Conservation (phyloP, 2,113 vertebrate genomes). For the Antechinus stuartii region DNA sequence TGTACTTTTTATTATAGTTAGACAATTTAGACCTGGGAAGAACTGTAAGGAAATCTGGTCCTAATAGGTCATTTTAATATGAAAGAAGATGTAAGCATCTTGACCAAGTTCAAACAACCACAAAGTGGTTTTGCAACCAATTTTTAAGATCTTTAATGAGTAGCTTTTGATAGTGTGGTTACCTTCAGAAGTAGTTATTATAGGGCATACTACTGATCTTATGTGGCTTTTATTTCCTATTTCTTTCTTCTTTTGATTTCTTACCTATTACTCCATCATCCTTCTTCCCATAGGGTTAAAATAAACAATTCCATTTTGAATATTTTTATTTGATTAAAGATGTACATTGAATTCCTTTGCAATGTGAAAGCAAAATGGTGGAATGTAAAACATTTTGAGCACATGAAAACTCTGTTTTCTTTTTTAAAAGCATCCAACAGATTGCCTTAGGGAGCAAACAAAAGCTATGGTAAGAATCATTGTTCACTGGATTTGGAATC, state of each 20-base stretch:
- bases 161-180: background rate
- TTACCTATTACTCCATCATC: background rate
- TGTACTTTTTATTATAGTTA: background rate
- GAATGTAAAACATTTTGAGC: background rate
- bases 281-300: background rate
- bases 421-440: background rate
- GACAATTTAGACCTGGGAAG: background rate
- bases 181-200: background rate
- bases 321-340: background rate
- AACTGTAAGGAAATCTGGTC: background rate
- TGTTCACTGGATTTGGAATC: background rate
- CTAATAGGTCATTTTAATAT: background rate
- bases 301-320: background rate
- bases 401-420: rapidly evolving
- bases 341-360: background rate
- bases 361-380: too few relatives aligned
- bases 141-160: background rate
- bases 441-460: too few relatives aligned
- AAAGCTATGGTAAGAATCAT: background rate
- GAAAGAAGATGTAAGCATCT: background rate
- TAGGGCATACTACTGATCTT: too few relatives aligned
- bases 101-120: background rate
- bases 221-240: rapidly evolving
- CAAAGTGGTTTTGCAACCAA: background rate
- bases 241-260: background rate